These are phyloP conservation scores for Heliconius aoede DNA, from an alignment of 2,888 invertebrate genomes.

Conservation along the genomic window DNA sequence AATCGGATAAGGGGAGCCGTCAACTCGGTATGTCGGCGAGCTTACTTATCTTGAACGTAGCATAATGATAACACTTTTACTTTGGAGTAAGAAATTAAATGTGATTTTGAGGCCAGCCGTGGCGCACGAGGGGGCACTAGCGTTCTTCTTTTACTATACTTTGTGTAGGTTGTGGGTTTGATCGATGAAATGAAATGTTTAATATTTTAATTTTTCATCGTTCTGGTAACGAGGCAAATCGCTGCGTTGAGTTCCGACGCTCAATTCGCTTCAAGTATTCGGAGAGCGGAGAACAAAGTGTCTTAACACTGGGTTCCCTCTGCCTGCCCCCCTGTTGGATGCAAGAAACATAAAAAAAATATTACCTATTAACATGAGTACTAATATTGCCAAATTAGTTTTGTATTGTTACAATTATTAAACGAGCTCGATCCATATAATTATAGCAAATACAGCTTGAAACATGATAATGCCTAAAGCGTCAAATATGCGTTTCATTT, in stretches of 20 bases:
- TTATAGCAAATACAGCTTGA: background rate
- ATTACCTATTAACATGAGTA: background rate
- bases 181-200: too few species aligned
- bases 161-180: too few species aligned
- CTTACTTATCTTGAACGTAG: conserved; percentile 18
- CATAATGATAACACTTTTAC: background rate
- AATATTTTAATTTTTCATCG: background rate
- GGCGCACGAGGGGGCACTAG: too few species aligned
- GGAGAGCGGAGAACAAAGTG: too few species aligned
- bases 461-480: background rate
- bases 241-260: too few species aligned
- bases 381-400: background rate
- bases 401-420: conserved; percentile 1
- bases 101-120: too few species aligned
- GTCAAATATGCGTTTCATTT: background rate
- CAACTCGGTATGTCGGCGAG: conserved; percentile 27
- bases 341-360: too few species aligned
- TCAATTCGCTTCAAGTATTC: too few species aligned
- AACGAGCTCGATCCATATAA: background rate
- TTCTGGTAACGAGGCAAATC: too few species aligned
- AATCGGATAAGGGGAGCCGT: conserved; percentile 33
- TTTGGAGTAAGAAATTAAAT: background rate
- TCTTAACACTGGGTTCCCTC: too few species aligned
- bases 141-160: too few species aligned
- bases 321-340: too few species aligned